Base-by-base conservation (phyloP, 2,797 vertebrate genomes). In the Anniella stebbinsi region DNA sequence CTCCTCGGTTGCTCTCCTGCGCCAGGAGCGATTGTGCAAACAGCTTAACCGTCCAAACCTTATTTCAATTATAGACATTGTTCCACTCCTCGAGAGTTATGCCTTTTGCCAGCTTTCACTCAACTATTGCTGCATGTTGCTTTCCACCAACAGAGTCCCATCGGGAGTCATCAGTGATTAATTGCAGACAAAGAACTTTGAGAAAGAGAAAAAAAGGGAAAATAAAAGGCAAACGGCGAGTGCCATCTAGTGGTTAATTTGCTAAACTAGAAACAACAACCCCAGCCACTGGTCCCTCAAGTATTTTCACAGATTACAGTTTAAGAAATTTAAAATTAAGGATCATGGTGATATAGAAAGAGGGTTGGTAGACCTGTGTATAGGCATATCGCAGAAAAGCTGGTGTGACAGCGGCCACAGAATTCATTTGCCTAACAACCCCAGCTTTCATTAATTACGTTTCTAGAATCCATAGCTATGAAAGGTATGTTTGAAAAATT, bases 231-330 rank as follows among this genome's bases (percentile, higher is more conserved):
- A 96, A 95, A 84, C 96, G 91, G 94, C 93, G 95, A 97, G 96
- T 95, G 97, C 97, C 97, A 97, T 95, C 97, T 98, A 97, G 97
- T 95, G 97, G 97, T 51, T 78, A 13, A 63, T 33, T 18, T 63
- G 21, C 75, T 51, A 23, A 89, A 76, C n/a, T 67, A 36, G 17
- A 80, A 30, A 15, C 38, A 13, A 41, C 13, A 7, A 25, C 21
- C 2, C n/a, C 28, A 63, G 60, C 54, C 54, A 23, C 60, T 63
- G 60, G 3, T 21, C 12, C 28, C 48, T 23, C 3, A 86, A 70
- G 0, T 5, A 57, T 2, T 17, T 66, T 51, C 38, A 0, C 23
- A 21, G 38, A 11, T 0, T 0, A 75, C 84, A 87, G 2, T 9
- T 75, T 3, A 4, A 9, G 33, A 4, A 63, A 36, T 66, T 41